Conservation (phyloP, 2,113 vertebrate genomes). For the Rhea americana region DNA sequence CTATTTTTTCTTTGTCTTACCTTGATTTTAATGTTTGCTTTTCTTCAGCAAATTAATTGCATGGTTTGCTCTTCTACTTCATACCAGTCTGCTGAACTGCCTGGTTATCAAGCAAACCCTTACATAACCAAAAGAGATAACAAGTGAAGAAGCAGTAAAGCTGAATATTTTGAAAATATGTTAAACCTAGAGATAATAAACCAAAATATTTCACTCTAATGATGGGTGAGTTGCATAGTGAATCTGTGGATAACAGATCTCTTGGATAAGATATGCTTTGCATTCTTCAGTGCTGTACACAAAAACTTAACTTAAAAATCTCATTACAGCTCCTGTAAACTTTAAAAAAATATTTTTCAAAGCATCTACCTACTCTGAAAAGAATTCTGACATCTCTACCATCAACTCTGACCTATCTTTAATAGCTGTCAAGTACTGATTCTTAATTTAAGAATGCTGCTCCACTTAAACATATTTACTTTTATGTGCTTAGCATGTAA, state of each 20-base stretch:
- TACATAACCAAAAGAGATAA: neutral
- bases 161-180: constrained; percentile 26
- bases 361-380: neutral
- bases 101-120: neutral
- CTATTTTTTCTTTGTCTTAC: neutral
- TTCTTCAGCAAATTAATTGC: constrained; percentile 10
- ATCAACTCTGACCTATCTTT: neutral
- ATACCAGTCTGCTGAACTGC: neutral
- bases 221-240: constrained; percentile 23
- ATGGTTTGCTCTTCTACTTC: neutral
- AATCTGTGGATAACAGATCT: constrained; percentile 17
- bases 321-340: neutral
- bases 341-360: neutral
- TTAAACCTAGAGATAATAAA: neutral
- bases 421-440: neutral
- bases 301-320: neutral
- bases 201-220: neutral
- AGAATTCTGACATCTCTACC: neutral
- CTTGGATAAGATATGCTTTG: neutral
- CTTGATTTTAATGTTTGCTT: constrained; percentile 27
- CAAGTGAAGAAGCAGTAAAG: neutral
- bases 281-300: neutral
- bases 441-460: neutral
- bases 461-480: neutral
- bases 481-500: neutral